Evolutionary conservation across 2,113 vertebrate species (phyloP), one percentile per base, ranked within the genome.

Genomic region (Corynorhinus townsendii): DNA sequence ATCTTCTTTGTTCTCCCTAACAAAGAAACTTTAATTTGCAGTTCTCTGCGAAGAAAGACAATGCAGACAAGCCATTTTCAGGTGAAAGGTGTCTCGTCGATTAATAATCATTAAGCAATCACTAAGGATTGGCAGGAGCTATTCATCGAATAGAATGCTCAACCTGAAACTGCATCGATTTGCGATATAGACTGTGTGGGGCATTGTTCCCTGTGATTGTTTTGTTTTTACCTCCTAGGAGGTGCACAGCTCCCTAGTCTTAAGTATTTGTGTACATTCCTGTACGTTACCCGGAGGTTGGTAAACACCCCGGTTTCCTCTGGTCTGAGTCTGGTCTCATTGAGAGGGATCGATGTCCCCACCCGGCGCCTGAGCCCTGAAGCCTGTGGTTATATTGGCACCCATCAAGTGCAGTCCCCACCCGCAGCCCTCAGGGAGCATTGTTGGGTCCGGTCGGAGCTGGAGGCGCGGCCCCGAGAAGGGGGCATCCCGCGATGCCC

Each of bases 11-110:
- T 97, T 97, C 97, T 97, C 89, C 77, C 82, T 97, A 96, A 97
- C 97, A 97, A 97, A 97, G 97, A 97, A 96, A 97, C 92, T 97
- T 97, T 95, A 96, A 97, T 97, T 97, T 93, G 93, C 97, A 97
- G 94, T 96, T 97, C 91, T 90, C 95, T 94, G 88, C 1, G 38
- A 86, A 91, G 89, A 96, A 96, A 97, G 96, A 97, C 97, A 96
- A 95, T 95, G 86, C 92, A 96, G 95, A 96, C 88, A 90, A 95
- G 97, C 96, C 97, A 94, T 92, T 95, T 97, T 79, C 92, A 75
- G 97, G 96, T 97, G 97, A 97, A 97, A 97, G 97, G 95, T 96
- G 95, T 96, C 97, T 96, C 92, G 92, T 95, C 95, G 96, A 97
- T 96, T 97, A 95, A 95, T 93, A 92, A 93, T 80, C 96, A 97